These are phyloP conservation scores for Sepiola atlantica DNA, from an alignment of 2,888 invertebrate genomes.

Conservation along the genomic window DNA sequence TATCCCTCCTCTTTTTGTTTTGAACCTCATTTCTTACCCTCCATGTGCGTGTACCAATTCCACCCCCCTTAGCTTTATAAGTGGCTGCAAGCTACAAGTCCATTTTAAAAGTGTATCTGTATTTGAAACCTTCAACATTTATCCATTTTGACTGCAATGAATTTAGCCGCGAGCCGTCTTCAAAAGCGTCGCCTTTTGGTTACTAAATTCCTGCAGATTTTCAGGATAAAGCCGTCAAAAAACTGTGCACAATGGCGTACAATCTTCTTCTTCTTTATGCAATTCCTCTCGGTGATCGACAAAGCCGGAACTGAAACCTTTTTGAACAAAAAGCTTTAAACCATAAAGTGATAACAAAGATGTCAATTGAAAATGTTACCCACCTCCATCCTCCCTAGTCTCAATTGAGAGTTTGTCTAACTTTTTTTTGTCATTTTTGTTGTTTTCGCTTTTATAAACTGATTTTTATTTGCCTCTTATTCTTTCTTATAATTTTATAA, in stretches of 20 bases:
- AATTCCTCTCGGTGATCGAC: constrained; percentile 33
- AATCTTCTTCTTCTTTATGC: constrained; percentile 40
- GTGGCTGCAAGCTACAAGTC: constrained; percentile 9
- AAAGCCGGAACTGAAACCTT: constrained; percentile 39
- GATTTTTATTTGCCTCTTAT: not conserved
- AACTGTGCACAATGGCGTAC: constrained; percentile 39
- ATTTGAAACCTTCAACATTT: constrained; percentile 40
- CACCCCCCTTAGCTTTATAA: not conserved
- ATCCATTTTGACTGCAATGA: constrained; percentile 38
- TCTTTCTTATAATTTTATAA: not conserved
- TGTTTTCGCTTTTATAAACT: not conserved
- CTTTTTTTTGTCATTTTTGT: not conserved
- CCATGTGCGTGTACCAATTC: not conserved
- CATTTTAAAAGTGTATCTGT: constrained; percentile 24
- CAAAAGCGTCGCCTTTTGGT: constrained; percentile 41
- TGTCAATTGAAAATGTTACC: constrained; percentile 22
- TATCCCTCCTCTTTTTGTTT: not conserved
- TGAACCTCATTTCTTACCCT: not conserved
- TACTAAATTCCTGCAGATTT: constrained; percentile 13
- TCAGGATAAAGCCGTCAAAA: constrained; percentile 44
- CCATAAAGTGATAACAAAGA: constrained; percentile 43
- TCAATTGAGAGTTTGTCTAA: not conserved
- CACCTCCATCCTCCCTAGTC: not conserved
- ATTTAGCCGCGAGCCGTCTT: constrained; percentile 36
- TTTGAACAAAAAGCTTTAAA: constrained; percentile 40